Conservation (phyloP, 2,113 vertebrate genomes). For the Channa maculata region DNA sequence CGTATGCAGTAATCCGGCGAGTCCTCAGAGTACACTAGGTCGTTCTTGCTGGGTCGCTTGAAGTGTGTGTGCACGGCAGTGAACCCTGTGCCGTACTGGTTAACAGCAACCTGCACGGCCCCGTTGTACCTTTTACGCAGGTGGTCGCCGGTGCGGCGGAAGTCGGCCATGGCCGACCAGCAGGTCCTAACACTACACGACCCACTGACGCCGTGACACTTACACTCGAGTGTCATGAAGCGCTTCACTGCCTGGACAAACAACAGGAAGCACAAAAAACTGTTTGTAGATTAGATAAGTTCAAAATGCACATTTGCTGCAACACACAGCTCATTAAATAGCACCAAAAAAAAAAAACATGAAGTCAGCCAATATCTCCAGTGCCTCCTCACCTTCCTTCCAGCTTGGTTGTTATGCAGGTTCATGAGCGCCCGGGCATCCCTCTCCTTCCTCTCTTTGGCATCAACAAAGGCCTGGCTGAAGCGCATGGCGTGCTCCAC, state of each 20-base stretch:
- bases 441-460: constrained; percentile 91
- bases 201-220: constrained; percentile 97
- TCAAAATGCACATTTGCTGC: no score
- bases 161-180: constrained; percentile 96
- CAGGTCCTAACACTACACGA: constrained; percentile 94
- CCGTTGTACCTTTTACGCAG: constrained; percentile 92
- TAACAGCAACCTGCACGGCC: constrained; percentile 94
- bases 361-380: no score
- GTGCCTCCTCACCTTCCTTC: constrained; percentile 88
- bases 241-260: constrained; percentile 90
- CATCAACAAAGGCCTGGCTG: constrained; percentile 92
- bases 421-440: constrained; percentile 95
- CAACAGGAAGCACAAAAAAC: constrained; percentile 9
- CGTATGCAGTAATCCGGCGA: constrained; percentile 97
- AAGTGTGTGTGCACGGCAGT: constrained; percentile 89
- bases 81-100: constrained; percentile 95
- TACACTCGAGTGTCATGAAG: constrained; percentile 95
- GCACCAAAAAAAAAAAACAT: no score
- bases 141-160: constrained; percentile 93
- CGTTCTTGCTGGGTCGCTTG: constrained; percentile 92
- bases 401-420: constrained; percentile 95
- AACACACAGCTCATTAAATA: no score
- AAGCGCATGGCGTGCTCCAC: constrained; percentile 93
- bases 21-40: constrained; percentile 96
- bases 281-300: no score